Evolutionary conservation across 2,113 vertebrate species (phyloP).

Genomic region (Xenus cinereus): DNA sequence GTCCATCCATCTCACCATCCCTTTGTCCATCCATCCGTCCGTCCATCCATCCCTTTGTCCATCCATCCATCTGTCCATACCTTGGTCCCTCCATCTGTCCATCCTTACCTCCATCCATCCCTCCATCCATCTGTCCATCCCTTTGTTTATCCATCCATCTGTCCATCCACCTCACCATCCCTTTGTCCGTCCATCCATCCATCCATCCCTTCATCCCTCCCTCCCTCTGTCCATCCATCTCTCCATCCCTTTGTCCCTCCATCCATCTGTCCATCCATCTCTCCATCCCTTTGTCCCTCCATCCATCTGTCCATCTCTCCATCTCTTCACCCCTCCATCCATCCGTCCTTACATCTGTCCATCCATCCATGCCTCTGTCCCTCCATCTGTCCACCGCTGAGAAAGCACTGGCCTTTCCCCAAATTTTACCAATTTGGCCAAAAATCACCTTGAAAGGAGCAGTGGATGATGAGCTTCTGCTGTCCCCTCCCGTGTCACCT

Average conservation of each 20-base stretch:
- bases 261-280: too few species aligned
- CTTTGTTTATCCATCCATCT: not conserved
- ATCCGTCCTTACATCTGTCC: not conserved
- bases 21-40: not conserved
- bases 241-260: too few species aligned
- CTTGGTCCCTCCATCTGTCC: not conserved
- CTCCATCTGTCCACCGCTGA: not conserved
- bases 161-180: not conserved
- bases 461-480: rapidly evolving
- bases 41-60: not conserved
- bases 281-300: not conserved
- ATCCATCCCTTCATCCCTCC: too few species aligned
- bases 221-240: not conserved
- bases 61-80: not conserved
- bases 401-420: not conserved
- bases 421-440: not conserved
- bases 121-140: not conserved
- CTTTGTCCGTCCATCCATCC: too few species aligned
- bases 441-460: not conserved
- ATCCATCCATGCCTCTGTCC: not conserved
- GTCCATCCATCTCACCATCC: not conserved
- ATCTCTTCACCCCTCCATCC: too few species aligned
- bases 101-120: too few species aligned
- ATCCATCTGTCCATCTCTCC: not conserved
- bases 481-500: not conserved